Base-by-base conservation (phyloP, 2,888 invertebrate species). In the Tortricodes alternella region DNA sequence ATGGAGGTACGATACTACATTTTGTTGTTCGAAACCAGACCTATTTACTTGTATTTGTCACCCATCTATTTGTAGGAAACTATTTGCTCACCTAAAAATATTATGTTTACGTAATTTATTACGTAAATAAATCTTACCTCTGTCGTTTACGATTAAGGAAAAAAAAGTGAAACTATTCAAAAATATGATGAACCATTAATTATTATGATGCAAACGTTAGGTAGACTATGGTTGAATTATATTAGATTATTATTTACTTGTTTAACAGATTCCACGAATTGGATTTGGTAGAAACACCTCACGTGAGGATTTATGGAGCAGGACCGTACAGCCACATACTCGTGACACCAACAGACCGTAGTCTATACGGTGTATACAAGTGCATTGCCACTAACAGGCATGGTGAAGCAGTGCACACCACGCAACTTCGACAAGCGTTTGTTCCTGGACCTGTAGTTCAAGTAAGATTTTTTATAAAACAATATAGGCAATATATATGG, bases 341-440 rank as follows among this genome's bases (percentile, higher is more conserved):
- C 38, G 93, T 97, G 0, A 92, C 86, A 4, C 96, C 97, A 0
- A 73, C 92, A 0, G 94, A 95, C 60, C 83, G 82, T 8, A 85
- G 91, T 29, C 93, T 94, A 56, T 97, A 95, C 68, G 94, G 95
- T 0, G 86, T 91, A 16, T 98, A 97, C 83, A 95, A 94, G 76
- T 98, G 97, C 75, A 90, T 95, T 41, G 97, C 97, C 0, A 93
- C 92, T 1, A 98, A 98, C 73, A 87, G 89, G 15, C 92, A 95
- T 41, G 98, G 97, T 2, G 91, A 91, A 46, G 92, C 92, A 2
- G 93, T 93, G 60, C 93, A 94, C 60, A 85, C 87, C n/a, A 94
- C 96, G 70, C 93, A 94, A 58, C 85, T 97, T 60, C 92, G 93
- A 65, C 94, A 96, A 80, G 97, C 96, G 0, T 92, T 91, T 41